A percentile compares a stretch with the other conserved stretches of the same genome.
Evolutionary conservation across 2,797 vertebrate genomes (phyloP).

Genomic region (Rhinoraja longicauda): DNA sequence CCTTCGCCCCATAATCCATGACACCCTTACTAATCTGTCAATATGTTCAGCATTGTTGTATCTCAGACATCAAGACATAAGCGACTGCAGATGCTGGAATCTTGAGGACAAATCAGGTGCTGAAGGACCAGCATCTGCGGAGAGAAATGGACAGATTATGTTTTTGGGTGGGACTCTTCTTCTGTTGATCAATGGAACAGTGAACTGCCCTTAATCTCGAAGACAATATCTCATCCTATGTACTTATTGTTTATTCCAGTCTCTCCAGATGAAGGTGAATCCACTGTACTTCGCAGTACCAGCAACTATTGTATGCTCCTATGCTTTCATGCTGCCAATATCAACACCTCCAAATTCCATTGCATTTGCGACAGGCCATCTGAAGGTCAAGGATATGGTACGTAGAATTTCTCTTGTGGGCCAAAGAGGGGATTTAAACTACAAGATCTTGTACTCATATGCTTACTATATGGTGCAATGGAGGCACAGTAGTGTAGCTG

Average conservation of each 20-base stretch:
- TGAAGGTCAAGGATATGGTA: slow-evolving; percentile 97
- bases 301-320: slow-evolving; percentile 81
- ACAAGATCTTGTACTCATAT: not conserved
- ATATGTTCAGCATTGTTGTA: not conserved
- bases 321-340: slow-evolving; percentile 93
- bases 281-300: slow-evolving; percentile 50
- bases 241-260: not conserved
- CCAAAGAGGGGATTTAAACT: not conserved
- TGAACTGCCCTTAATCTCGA: not conserved
- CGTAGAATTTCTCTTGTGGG: slow-evolving; percentile 42
- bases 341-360: slow-evolving; percentile 96
- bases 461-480: not conserved
- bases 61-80: not conserved
- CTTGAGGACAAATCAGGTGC: no score
- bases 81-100: no score
- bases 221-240: not conserved
- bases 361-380: slow-evolving; percentile 87
- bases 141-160: no score
- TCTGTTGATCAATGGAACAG: not conserved
- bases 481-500: no score
- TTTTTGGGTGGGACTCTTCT: no score
- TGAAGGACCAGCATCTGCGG: no score
- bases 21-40: no score
- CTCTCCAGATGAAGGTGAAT: not conserved
- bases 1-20: no score